A percentile compares a stretch with the other conserved stretches of the same genome.
phyloP scores from a whole-genome alignment of 2,113 vertebrate species.

The Corynorhinus townsendii region DNA sequence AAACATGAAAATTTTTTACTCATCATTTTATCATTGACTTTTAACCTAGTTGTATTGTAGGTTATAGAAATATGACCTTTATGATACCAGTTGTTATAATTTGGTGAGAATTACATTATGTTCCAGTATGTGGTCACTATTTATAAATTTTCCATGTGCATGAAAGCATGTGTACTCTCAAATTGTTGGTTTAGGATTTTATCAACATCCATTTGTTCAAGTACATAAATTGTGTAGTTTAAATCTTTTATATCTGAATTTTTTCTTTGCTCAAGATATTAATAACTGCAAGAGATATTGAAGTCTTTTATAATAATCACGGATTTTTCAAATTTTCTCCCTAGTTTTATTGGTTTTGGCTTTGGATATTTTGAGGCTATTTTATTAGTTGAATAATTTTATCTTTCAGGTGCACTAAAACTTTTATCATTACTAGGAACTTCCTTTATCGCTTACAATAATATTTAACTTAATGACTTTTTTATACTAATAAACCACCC shows the following conservation, averaged over 20 bases:
- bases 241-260: background rate
- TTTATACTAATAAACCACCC: background rate
- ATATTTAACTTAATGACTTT: constrained; percentile 10
- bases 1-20: background rate
- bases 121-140: background rate
- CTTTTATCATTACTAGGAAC: background rate
- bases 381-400: background rate
- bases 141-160: background rate
- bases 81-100: background rate
- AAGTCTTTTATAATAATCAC: background rate
- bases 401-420: background rate
- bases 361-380: background rate
- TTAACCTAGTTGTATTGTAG: background rate
- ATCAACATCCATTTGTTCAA: background rate
- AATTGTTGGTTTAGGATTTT: background rate
- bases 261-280: background rate
- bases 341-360: background rate
- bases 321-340: background rate
- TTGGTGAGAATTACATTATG: background rate
- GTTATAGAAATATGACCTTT: background rate
- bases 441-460: background rate
- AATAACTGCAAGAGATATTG: background rate
- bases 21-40: background rate
- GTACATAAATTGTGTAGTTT: background rate
- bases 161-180: background rate